Base-by-base conservation (phyloP, 1,140 invertebrate genomes). In the Cydia fagiglandana region DNA sequence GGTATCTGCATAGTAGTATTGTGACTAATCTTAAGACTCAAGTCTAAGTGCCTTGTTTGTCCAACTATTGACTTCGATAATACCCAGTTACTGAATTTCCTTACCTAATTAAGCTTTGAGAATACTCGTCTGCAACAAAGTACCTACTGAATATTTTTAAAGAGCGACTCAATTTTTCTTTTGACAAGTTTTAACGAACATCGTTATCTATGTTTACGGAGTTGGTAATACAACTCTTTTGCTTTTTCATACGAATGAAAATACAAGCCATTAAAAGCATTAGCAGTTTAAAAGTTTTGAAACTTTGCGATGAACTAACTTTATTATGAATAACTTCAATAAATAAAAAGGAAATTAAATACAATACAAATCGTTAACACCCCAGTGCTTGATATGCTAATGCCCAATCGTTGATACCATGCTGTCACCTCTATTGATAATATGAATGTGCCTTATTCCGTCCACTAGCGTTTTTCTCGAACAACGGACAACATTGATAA, bases 61-160 rank as follows among this genome's bases (percentile, higher is more conserved):
- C 56, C 17, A 70, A 70, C 66, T 70, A 34, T 70, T 41, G 38
- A 70, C 30, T 70, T 41, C n/a, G 38, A 17, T 38, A 70, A 70
- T 41, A 41, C 38, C 66, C 30, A 70, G 66, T 70, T 70, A 61
- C 34, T 70, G 66, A 70, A 34, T 70, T 70, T 45, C 34, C 38
- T 41, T 61, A 30, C 64, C 64, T 68, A 34, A 64, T 64, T 64
- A 30, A 64, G 64, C 64, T 68, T 70, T 70, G 66, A 34, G 66
- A 68, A 34, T 41, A 70, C 24, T 34, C 15, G 64, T 70, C 34
- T 70, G 7, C 34, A 70, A 70, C 38, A 70, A 70, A 38, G 28
- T 34, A 68, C n/a, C n/a, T n/a, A n/a, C 20, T 4, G 1, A 24
- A 24, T 24, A 24, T 61, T 61, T 61, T 24, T 24, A 10, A 24